A percentile compares a stretch with the other conserved stretches of the same genome.
Conservation (phyloP, 2,888 invertebrate species). For the Trichogramma evanescens region DNA sequence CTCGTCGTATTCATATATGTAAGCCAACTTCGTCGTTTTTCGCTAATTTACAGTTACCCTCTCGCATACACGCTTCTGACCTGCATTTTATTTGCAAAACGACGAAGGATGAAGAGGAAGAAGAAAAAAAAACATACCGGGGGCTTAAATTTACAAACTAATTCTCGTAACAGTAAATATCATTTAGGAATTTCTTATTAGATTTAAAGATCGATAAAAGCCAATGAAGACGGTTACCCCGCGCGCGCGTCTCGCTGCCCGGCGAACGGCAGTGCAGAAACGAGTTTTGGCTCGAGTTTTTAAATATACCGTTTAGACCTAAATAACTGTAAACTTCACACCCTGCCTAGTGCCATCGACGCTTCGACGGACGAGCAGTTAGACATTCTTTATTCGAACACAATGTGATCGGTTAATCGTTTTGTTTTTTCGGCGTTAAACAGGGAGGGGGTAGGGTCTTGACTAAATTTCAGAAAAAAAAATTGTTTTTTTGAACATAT, state of each 20-base stretch:
- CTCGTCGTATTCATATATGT: neutral
- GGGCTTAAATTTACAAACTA: neutral
- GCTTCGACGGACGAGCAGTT: no score
- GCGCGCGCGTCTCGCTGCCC: no score
- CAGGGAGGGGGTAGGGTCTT: no score
- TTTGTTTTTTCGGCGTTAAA: no score
- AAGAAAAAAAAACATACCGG: neutral
- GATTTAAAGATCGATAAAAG: conserved; percentile 3
- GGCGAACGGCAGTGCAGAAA: neutral
- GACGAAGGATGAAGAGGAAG: no score
- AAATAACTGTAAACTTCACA: no score
- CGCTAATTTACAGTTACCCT: no score
- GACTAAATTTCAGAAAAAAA: no score
- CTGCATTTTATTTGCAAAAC: neutral
- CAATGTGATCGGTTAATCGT: no score
- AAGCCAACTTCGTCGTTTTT: no score
- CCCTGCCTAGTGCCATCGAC: neutral
- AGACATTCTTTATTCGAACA: no score
- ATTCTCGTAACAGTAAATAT: conserved; percentile 4
- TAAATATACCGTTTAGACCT: neutral
- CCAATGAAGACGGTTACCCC: neutral
- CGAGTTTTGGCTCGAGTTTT: neutral
- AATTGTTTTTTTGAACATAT: no score
- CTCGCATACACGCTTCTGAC: neutral
- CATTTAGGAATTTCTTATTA: neutral